Percentiles rank a stretch among this genome's conserved stretches.
Evolutionary conservation across 2,113 vertebrate species (phyloP).

Genomic region (Sorex araneus): DNA sequence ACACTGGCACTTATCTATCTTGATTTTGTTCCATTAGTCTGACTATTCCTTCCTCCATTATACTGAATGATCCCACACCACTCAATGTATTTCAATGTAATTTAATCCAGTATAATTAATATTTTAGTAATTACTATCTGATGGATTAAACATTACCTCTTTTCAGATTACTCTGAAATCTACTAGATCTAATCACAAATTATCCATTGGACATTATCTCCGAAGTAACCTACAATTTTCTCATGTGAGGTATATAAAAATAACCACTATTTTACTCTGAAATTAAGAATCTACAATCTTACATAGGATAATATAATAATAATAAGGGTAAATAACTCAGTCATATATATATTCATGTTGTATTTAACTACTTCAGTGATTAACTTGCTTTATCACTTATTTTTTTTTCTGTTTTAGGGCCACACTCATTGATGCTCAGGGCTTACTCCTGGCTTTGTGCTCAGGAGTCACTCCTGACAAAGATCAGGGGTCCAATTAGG

Average conservation of each 20-base stretch:
- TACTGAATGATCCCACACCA: background rate
- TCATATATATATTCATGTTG: background rate
- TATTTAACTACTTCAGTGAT: conserved; percentile 24
- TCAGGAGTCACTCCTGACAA: too few species aligned
- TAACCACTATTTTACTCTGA: conserved; percentile 34
- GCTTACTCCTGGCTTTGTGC: too few species aligned
- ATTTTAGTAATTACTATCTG: background rate
- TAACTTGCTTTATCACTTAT: background rate
- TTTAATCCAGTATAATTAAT: conserved; percentile 18
- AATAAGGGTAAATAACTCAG: conserved; percentile 17
- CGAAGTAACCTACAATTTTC: background rate
- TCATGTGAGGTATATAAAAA: conserved; percentile 2
- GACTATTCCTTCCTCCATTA: background rate
- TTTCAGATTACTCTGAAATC: conserved; percentile 10
- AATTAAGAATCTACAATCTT: conserved; percentile 10
- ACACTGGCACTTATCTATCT: background rate
- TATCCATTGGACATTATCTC: background rate
- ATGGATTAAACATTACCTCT: background rate
- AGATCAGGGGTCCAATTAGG: too few species aligned
- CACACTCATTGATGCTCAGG: too few species aligned
- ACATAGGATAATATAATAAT: background rate
- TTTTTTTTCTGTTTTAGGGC: background rate
- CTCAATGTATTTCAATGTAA: conserved; percentile 4
- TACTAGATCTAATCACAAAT: conserved; percentile 12
- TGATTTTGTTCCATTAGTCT: background rate